Percentiles rank a stretch among this genome's conserved stretches.
phyloP scores from a whole-genome alignment of 2,888 invertebrate species.

The Heliconius ismenius region DNA sequence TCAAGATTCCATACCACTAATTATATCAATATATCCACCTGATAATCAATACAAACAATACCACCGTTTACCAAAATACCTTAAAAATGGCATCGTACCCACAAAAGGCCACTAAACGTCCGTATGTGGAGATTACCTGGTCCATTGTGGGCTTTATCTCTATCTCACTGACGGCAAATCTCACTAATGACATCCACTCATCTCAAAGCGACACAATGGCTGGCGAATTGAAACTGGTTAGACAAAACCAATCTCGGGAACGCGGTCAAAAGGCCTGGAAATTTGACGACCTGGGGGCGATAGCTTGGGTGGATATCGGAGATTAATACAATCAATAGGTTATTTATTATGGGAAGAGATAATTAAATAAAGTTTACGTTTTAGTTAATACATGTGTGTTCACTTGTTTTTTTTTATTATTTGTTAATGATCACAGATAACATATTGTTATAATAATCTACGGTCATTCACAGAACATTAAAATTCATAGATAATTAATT shows the following conservation, averaged over 20 bases:
- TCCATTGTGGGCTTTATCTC: slow-evolving; percentile 76
- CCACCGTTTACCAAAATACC: slow-evolving; percentile 30
- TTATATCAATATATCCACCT: not conserved
- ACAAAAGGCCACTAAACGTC: slow-evolving; percentile 57
- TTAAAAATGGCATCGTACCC: slow-evolving; percentile 49
- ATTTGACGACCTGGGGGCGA: slow-evolving; percentile 58
- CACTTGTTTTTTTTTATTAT: too few relatives aligned
- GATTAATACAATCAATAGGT: not conserved
- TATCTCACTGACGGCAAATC: slow-evolving; percentile 68
- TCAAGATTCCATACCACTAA: too few relatives aligned
- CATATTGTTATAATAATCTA: too few relatives aligned
- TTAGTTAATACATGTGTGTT: too few relatives aligned
- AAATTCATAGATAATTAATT: too few relatives aligned
- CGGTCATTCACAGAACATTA: too few relatives aligned
- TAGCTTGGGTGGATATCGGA: slow-evolving; percentile 43
- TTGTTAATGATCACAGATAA: too few relatives aligned
- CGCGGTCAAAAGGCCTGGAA: slow-evolving; percentile 58
- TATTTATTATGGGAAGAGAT: too few relatives aligned
- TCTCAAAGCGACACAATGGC: slow-evolving; percentile 71
- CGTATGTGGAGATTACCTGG: slow-evolving; percentile 67
- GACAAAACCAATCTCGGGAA: slow-evolving; percentile 69
- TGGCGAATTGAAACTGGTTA: slow-evolving; percentile 74
- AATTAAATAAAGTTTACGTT: too few relatives aligned
- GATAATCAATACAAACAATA: not conserved
- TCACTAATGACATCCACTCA: slow-evolving; percentile 79